Evolutionary conservation across 2,797 vertebrate genomes (phyloP).

Genomic region (Acanthornis magna): DNA sequence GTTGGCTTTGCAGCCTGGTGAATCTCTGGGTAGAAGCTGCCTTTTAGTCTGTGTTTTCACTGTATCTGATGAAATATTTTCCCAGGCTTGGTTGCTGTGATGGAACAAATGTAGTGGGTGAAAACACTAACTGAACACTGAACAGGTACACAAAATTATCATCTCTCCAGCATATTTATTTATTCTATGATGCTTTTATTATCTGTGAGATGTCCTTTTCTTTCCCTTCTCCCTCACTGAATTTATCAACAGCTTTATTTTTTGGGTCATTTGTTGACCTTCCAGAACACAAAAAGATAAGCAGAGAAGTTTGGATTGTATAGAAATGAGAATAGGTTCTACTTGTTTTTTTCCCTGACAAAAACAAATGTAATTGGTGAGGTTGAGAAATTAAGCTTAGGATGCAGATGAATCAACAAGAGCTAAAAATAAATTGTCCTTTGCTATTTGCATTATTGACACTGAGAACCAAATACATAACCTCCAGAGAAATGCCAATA

Average conservation of each 20-base stretch:
- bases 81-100: not conserved
- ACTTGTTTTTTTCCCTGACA: not conserved
- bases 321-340: not conserved
- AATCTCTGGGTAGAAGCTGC: not conserved
- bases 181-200: not conserved
- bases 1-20: not conserved
- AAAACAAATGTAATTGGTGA: slow-evolving; percentile 7
- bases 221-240: not conserved
- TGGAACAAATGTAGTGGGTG: not conserved
- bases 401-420: not conserved
- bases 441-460: slow-evolving; percentile 30
- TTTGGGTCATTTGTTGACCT: not conserved
- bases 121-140: not conserved
- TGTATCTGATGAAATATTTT: not conserved
- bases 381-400: not conserved
- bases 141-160: not conserved
- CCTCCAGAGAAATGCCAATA: not conserved
- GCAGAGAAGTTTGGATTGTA: not conserved
- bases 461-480: slow-evolving; percentile 32
- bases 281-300: not conserved
- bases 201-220: not conserved
- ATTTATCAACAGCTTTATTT: not conserved
- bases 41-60: not conserved
- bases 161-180: not conserved
- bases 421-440: not conserved